phyloP scores from a whole-genome alignment of 2,888 invertebrate species.

The Stenodema calcarata region DNA sequence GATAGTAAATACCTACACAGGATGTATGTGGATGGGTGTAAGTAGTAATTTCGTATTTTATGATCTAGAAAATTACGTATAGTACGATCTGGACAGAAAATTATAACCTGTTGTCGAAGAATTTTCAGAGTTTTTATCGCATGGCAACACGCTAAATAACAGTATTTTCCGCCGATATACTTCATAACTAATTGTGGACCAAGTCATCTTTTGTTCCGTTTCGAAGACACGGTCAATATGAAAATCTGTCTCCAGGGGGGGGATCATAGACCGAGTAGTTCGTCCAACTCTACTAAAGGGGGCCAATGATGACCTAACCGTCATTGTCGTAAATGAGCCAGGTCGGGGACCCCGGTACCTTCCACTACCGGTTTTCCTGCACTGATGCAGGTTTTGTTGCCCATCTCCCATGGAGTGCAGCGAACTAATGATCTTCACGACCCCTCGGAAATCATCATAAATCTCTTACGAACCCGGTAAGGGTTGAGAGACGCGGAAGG shows the following conservation, averaged over 20 bases:
- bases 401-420: background rate
- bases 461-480: background rate
- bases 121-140: too few species aligned
- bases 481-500: background rate
- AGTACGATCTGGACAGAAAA: too few species aligned
- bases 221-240: background rate
- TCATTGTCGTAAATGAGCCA: background rate
- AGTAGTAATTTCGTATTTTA: too few species aligned
- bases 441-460: background rate
- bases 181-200: background rate
- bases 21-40: too few species aligned
- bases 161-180: background rate
- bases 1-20: too few species aligned
- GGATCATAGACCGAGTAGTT: background rate
- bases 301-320: background rate
- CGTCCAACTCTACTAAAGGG: background rate
- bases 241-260: background rate
- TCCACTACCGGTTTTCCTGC: conserved; percentile 6
- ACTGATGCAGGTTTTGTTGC: background rate
- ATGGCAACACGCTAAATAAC: too few species aligned
- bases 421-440: background rate
- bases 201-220: background rate
- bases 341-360: background rate
- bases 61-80: too few species aligned
- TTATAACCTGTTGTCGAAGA: too few species aligned